Evolutionary conservation across 2,888 invertebrate species (phyloP).

Genomic region (Pachydiplax longipennis): DNA sequence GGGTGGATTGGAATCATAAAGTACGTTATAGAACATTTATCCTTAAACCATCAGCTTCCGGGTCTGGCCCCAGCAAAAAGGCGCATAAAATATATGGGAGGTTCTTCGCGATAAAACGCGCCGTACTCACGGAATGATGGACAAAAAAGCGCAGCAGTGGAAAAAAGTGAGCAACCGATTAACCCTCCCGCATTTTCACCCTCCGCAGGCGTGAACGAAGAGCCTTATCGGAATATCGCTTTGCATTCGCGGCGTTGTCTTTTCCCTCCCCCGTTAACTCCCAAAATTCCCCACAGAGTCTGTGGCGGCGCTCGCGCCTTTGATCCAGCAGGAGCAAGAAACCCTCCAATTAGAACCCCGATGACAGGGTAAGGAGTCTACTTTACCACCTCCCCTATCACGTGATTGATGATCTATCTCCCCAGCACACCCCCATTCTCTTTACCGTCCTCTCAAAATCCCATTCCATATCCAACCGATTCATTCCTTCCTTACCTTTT

Average conservation of each 20-base stretch:
- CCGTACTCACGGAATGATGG: not conserved
- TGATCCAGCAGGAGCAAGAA: constrained; percentile 40
- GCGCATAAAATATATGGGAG: not conserved
- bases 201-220: not conserved
- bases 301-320: constrained; percentile 8
- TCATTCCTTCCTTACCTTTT: not conserved
- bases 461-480: constrained; percentile 25
- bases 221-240: not conserved
- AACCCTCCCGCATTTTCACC: not conserved
- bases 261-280: not conserved
- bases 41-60: not conserved
- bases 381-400: not conserved
- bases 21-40: not conserved
- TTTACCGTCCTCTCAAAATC: constrained; percentile 10
- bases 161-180: not conserved
- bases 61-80: not conserved
- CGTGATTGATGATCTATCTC: constrained; percentile 34
- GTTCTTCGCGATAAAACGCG: not conserved
- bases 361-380: constrained; percentile 38
- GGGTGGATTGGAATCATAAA: too few relatives aligned
- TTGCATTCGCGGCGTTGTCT: not conserved
- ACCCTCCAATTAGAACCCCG: constrained; percentile 43
- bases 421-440: not conserved
- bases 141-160: not conserved
- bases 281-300: not conserved